Conservation (phyloP, 2,797 vertebrate species). For the Astyanax mexicanus region DNA sequence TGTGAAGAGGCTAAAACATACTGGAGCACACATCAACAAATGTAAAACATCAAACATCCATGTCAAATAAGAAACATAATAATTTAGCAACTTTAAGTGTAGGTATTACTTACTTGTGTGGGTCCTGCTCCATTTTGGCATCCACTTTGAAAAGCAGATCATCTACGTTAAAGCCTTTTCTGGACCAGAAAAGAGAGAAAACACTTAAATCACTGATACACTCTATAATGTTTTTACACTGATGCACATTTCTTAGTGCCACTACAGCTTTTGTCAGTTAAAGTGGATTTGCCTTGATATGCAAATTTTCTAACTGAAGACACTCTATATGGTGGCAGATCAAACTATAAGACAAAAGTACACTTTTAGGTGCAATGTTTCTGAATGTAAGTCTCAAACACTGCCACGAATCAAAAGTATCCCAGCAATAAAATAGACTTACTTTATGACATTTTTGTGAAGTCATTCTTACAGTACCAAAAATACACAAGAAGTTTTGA, state of each 20-base stretch:
- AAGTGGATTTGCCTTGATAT: conserved; percentile 1
- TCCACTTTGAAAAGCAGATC: conserved; percentile 94
- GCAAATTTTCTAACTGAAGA: conserved; percentile 1
- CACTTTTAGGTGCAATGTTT: too few relatives aligned
- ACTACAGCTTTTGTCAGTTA: neutral
- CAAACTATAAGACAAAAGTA: neutral
- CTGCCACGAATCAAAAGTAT: too few relatives aligned
- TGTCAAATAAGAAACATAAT: too few relatives aligned
- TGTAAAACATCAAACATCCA: too few relatives aligned
- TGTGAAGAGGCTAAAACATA: too few relatives aligned
- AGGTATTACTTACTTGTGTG: conserved; percentile 83
- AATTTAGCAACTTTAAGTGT: too few relatives aligned
- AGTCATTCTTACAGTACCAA: too few relatives aligned
- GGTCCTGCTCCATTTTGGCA: conserved; percentile 92
- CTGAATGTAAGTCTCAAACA: too few relatives aligned
- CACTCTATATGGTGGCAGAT: neutral
- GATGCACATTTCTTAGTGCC: neutral
- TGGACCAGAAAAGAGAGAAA: conserved; percentile 62
- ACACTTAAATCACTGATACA: neutral
- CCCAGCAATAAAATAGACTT: too few relatives aligned
- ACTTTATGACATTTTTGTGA: too few relatives aligned
- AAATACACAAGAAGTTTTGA: too few relatives aligned
- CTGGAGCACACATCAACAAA: too few relatives aligned
- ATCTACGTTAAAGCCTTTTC: conserved; percentile 92
- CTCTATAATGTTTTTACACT: neutral